Evolutionary conservation across 2,888 invertebrate genomes (phyloP).

Genomic region (Dorcus parallelipipedus): DNA sequence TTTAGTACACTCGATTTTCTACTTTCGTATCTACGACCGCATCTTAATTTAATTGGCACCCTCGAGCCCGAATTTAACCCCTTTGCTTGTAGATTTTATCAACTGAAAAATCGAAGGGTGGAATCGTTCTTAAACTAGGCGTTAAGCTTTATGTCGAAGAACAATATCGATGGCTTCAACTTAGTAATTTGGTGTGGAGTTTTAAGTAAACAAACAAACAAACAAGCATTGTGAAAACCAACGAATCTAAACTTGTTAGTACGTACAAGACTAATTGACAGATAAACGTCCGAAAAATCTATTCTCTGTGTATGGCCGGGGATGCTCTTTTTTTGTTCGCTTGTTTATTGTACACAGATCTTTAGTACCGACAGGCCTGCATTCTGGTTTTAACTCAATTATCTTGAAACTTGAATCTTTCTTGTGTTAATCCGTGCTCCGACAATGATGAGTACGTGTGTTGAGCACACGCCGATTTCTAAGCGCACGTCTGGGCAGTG

Average conservation of each 20-base stretch:
- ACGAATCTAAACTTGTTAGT: too few species aligned
- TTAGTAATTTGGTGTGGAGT: too few species aligned
- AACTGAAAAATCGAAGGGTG: conserved; percentile 15
- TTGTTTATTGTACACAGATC: conserved; percentile 37
- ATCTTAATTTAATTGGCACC: conserved; percentile 24
- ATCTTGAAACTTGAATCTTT: conserved; percentile 40
- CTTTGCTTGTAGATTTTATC: conserved; percentile 23
- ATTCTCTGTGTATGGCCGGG: conserved; percentile 19
- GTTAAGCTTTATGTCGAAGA: too few species aligned
- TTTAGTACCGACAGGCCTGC: conserved; percentile 22
- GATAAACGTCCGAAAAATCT: conserved; percentile 20
- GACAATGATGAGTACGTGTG: conserved; percentile 19
- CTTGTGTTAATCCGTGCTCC: conserved; percentile 26
- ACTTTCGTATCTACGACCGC: too few species aligned
- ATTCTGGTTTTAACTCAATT: conserved; percentile 39
- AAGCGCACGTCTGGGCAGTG: conserved; percentile 22
- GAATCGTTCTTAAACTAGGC: too few species aligned
- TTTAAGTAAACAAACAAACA: too few species aligned
- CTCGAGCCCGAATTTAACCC: conserved; percentile 18
- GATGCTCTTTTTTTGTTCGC: conserved; percentile 24
- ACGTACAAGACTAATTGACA: conserved; percentile 24
- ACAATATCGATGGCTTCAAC: too few species aligned
- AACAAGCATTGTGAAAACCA: too few species aligned
- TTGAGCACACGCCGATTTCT: conserved; percentile 31
- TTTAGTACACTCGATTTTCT: too few species aligned